Evolutionary conservation across 2,888 invertebrate species (phyloP).

Genomic region (Heliconius charithonia): DNA sequence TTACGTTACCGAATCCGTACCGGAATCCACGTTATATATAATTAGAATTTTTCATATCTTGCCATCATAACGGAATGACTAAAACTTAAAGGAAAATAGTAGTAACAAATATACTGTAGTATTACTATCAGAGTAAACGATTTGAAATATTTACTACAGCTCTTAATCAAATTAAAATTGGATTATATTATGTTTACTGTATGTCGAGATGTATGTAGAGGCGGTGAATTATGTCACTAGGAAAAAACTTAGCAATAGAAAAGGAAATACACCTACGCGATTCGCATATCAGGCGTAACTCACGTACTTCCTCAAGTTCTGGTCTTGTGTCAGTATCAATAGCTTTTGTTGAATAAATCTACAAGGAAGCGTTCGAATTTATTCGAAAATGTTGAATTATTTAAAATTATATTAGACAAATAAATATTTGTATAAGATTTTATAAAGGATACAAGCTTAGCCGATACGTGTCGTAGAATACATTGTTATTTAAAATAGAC

Average conservation of each 20-base stretch:
- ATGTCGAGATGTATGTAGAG: constrained; percentile 45
- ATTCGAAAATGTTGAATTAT: not conserved
- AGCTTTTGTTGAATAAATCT: constrained; percentile 28
- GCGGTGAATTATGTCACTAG: constrained; percentile 51
- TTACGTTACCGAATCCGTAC: constrained; percentile 8
- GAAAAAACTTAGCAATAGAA: constrained; percentile 47
- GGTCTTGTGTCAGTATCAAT: constrained; percentile 31
- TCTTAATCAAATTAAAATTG: not conserved
- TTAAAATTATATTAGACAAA: not conserved
- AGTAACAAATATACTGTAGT: not conserved
- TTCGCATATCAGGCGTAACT: constrained; percentile 44
- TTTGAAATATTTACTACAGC: not conserved
- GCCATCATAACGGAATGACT: constrained; percentile 66
- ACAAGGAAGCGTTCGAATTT: constrained; percentile 11
- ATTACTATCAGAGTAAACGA: not conserved
- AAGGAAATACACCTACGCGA: constrained; percentile 49
- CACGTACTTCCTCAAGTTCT: constrained; percentile 49
- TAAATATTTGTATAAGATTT: not conserved
- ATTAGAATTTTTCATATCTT: constrained; percentile 63
- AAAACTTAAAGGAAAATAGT: constrained; percentile 52
- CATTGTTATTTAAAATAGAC: constrained; percentile 23
- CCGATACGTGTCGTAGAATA: constrained; percentile 13
- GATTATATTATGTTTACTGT: too few relatives aligned
- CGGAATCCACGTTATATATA: constrained; percentile 56
- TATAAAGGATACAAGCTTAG: constrained; percentile 1